A percentile compares a stretch with the other conserved stretches of the same genome.
Conservation (phyloP, 2,888 invertebrate species). For the Drosophila mayaguana region DNA sequence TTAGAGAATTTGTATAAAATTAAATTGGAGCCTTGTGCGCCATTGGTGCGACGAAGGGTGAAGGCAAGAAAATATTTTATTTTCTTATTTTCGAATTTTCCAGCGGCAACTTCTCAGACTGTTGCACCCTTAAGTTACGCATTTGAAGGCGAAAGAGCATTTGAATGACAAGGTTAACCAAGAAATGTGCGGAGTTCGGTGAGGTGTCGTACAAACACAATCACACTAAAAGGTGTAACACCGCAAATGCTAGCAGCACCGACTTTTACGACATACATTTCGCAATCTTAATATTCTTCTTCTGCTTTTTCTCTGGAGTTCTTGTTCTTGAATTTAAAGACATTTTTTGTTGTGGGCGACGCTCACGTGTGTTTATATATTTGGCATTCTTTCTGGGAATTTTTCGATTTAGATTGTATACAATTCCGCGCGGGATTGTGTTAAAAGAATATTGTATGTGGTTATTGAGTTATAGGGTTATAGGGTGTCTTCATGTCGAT, state of each 20-base stretch:
- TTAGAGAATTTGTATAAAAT: constrained; percentile 61
- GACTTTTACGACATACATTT: constrained; percentile 56
- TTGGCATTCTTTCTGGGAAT: too few relatives aligned
- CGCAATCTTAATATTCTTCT: constrained; percentile 23
- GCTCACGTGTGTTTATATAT: background rate
- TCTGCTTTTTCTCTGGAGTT: constrained; percentile 6
- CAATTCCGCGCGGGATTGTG: background rate
- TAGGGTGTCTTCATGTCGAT: background rate
- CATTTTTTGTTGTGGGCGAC: constrained; percentile 23
- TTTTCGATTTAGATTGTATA: background rate
- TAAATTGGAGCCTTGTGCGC: constrained; percentile 57
- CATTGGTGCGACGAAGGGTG: constrained; percentile 17
- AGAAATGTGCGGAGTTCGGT: background rate
- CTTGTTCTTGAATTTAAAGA: constrained; percentile 43
- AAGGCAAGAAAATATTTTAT: constrained; percentile 1
- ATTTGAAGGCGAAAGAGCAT: constrained; percentile 38
- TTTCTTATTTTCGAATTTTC: constrained; percentile 7
- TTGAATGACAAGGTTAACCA: constrained; percentile 10
- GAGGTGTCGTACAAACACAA: constrained; percentile 60
- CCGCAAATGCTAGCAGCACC: constrained; percentile 50
- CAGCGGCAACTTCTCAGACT: constrained; percentile 4
- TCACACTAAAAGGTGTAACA: constrained; percentile 75
- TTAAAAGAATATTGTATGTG: background rate
- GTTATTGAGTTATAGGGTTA: background rate
- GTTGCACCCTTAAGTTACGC: constrained; percentile 46